These are phyloP conservation scores for Bombus terrestris DNA, from an alignment of 1,140 invertebrate genomes.

Conservation along the genomic window DNA sequence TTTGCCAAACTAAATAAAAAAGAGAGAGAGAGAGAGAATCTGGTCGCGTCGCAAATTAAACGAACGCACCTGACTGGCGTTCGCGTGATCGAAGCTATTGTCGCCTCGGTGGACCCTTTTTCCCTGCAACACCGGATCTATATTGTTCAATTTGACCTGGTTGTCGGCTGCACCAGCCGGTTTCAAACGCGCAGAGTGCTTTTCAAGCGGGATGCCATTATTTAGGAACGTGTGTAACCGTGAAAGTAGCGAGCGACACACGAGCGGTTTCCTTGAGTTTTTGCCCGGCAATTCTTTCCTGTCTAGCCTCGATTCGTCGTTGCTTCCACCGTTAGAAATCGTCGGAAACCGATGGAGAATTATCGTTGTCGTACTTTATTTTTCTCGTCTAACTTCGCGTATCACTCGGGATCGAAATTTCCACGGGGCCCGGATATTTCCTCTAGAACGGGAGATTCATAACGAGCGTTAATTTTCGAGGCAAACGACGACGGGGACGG, in stretches of 20 bases:
- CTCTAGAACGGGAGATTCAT: background rate
- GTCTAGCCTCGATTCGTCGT: background rate
- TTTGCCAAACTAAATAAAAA: background rate
- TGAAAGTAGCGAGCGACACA: background rate
- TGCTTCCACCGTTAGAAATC: background rate
- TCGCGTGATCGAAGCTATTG: background rate
- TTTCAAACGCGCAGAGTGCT: background rate
- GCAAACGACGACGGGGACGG: background rate
- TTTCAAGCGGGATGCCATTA: background rate
- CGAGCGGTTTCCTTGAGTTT: background rate
- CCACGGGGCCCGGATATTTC: background rate
- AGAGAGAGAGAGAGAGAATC: background rate
- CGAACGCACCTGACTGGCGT: background rate
- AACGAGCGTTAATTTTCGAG: constrained; percentile 31
- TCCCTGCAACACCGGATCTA: too few relatives aligned
- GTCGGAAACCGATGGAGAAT: background rate
- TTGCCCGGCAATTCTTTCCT: background rate
- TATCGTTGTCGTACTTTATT: background rate
- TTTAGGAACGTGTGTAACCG: background rate
- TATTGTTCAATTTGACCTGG: constrained; percentile 4
- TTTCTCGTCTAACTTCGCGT: background rate
- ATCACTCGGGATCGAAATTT: background rate
- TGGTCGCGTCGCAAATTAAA: background rate
- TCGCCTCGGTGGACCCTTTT: background rate
- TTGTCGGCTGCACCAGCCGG: background rate